A percentile compares a stretch with the other conserved stretches of the same genome.
phyloP scores from a whole-genome alignment of 2,797 vertebrate species.

The Chrysocyon brachyurus region DNA sequence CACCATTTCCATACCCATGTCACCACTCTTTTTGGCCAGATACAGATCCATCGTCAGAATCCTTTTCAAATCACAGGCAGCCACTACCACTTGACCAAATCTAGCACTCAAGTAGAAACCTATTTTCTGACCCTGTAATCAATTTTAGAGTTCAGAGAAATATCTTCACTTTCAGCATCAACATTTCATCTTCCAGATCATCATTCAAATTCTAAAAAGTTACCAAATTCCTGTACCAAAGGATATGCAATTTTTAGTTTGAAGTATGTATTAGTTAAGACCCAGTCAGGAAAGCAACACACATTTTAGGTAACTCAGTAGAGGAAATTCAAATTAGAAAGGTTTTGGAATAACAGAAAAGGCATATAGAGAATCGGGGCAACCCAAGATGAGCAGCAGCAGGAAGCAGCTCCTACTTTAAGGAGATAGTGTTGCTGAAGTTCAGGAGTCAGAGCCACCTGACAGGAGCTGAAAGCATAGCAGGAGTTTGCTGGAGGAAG shows the following conservation, averaged over 20 bases:
- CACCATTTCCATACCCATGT: not conserved
- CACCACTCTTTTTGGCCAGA: not conserved
- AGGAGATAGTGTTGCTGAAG: not conserved
- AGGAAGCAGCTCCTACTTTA: not conserved
- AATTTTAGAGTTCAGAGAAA: not conserved
- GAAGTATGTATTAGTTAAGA: not conserved
- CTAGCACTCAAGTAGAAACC: not conserved
- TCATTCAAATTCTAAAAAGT: not conserved
- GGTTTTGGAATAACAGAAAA: not conserved
- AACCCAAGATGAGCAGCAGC: not conserved
- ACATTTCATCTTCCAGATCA: conserved; percentile 45
- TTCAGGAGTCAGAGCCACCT: too few relatives aligned
- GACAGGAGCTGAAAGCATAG: not conserved
- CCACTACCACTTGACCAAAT: not conserved
- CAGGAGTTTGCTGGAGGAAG: not conserved
- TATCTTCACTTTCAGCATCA: not conserved
- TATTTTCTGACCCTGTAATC: not conserved
- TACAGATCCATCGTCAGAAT: not conserved
- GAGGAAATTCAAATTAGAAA: not conserved
- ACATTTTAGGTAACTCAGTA: not conserved
- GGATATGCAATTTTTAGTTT: not conserved
- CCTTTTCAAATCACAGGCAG: not conserved
- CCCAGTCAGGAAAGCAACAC: not conserved
- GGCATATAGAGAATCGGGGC: not conserved
- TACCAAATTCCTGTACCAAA: not conserved